These are phyloP conservation scores for Drosophila atripex DNA, from an alignment of 2,888 invertebrate genomes.

Conservation along the genomic window DNA sequence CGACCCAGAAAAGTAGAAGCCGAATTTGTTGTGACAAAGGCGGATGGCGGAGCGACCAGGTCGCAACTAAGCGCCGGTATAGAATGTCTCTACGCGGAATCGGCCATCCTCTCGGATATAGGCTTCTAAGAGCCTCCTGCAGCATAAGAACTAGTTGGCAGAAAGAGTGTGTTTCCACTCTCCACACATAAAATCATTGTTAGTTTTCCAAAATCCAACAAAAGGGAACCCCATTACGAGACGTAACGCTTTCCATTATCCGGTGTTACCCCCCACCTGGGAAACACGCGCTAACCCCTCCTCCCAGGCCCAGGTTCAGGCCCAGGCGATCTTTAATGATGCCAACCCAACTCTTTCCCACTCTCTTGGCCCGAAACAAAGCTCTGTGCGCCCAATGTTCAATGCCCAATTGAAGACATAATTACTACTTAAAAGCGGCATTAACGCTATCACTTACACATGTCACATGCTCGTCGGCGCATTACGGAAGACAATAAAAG, in stretches of 20 bases:
- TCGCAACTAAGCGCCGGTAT: slow-evolving; percentile 69
- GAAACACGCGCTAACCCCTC: slow-evolving; percentile 34
- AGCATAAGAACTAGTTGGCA: background rate
- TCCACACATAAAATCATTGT: background rate
- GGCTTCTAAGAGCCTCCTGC: background rate
- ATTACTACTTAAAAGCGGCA: slow-evolving; percentile 79
- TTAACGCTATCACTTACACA: slow-evolving; percentile 80
- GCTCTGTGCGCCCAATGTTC: slow-evolving; percentile 32
- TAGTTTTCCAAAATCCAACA: background rate
- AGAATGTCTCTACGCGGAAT: slow-evolving; percentile 71
- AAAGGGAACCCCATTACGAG: slow-evolving; percentile 3
- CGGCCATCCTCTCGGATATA: slow-evolving; percentile 4
- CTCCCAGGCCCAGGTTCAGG: background rate
- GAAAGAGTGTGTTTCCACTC: background rate
- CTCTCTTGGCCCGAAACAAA: slow-evolving; percentile 30
- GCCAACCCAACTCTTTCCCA: slow-evolving; percentile 26
- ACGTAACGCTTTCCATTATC: slow-evolving; percentile 24
- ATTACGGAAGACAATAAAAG: slow-evolving; percentile 71
- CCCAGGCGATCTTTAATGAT: slow-evolving; percentile 10
- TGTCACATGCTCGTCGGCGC: slow-evolving; percentile 73
- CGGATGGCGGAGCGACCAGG: slow-evolving; percentile 27
- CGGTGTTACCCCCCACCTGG: slow-evolving; percentile 31
- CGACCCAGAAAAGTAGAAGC: slow-evolving; percentile 8
- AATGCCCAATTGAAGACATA: slow-evolving; percentile 75
- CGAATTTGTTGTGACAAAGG: slow-evolving; percentile 67